Evolutionary conservation across 2,113 vertebrate genomes (phyloP), one percentile per base, ranked within the genome.

Genomic region (Guaruba guarouba): DNA sequence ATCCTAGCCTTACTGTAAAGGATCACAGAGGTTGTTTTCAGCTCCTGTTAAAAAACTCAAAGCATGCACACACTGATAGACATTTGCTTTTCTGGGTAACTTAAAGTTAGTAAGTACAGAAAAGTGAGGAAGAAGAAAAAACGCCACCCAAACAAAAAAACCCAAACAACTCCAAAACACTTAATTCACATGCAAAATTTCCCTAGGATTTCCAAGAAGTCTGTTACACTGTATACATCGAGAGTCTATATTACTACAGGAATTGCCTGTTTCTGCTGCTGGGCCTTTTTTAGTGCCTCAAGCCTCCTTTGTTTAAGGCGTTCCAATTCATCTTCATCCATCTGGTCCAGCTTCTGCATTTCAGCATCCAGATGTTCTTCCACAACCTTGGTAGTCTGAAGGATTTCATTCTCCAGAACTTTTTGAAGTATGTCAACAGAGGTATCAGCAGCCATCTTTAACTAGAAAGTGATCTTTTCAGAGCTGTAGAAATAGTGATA

Each of bases 211-310:
- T 66, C 10, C 7, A 71, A 66, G 48, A 84, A 46, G 18, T 43
- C 57, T 80, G 52, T 41, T 62, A 37, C 9, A 17, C 10, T 33
- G 9, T 13, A 75, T 11, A 33, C 10, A 63, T 63, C 43, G 43
- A 90, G 79, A 91, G 70, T 15, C 17, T 78, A 6, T 6, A 66
- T 37, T 57, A 92, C 79, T 86, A 74, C 46, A 76, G 73, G 61
- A 87, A 93, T 97, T 97, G 99, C 99, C 98, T 99, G 99, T 98
- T 99, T 99, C 97, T 99, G 99, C 97, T 99, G 99, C 88, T 99
- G 99, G 18, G 98, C 98, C 97, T 99, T 99, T 95, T 98, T 99
- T 27, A 99, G 97, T 6, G 99, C 98, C 78, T 99, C 98, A 44
- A 99, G 97, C 59, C 99, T 98, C 93, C 97, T 99, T 97, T 99